phyloP scores from a whole-genome alignment of 2,113 vertebrate species.

The Ailurus styani region DNA sequence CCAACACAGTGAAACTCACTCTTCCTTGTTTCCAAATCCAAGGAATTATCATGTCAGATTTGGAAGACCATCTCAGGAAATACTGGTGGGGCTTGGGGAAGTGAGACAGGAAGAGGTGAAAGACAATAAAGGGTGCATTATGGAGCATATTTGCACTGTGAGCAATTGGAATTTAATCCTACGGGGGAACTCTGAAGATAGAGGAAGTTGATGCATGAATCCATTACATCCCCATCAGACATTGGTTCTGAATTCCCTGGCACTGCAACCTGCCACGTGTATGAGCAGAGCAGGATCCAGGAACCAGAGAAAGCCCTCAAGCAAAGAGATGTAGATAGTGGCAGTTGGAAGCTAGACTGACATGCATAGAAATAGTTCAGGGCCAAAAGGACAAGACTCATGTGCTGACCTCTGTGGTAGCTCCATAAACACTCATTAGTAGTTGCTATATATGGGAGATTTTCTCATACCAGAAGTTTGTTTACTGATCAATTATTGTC shows the following conservation, averaged over 20 bases:
- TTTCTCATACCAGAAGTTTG: background rate
- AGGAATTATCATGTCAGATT: background rate
- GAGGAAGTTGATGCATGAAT: background rate
- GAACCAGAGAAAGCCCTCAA: background rate
- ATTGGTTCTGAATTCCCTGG: background rate
- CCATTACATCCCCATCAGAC: background rate
- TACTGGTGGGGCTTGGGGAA: background rate
- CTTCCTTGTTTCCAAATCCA: background rate
- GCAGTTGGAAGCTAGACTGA: background rate
- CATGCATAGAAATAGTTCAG: background rate
- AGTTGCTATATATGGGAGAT: background rate
- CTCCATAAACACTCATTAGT: background rate
- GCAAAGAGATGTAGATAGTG: background rate
- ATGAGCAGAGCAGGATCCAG: background rate
- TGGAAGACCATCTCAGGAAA: background rate
- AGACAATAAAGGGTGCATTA: background rate
- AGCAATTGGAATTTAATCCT: background rate
- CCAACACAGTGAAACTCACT: background rate
- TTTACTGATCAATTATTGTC: background rate
- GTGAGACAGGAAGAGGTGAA: background rate
- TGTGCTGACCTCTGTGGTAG: background rate
- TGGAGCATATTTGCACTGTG: background rate
- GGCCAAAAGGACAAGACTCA: background rate
- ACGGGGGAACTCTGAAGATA: background rate
- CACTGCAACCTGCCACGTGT: background rate